Evolutionary conservation across 2,888 invertebrate species (phyloP).

Genomic region (Leptopilina syphax): DNA sequence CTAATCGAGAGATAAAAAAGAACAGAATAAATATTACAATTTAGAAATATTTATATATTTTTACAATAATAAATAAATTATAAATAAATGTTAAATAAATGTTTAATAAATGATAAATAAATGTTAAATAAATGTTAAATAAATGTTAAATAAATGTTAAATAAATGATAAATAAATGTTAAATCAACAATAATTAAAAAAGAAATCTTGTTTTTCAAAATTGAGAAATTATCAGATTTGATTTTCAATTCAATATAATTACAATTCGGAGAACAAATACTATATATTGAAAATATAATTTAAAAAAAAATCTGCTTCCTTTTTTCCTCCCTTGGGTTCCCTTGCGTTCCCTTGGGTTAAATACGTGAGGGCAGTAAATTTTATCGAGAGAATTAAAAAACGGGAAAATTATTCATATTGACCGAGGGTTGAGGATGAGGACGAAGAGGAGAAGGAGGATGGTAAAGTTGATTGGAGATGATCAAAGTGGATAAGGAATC

Average conservation of each 20-base stretch:
- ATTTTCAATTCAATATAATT: too few species aligned
- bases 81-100: too few species aligned
- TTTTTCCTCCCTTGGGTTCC: background rate
- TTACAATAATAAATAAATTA: too few species aligned
- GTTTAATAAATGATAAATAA: too few species aligned
- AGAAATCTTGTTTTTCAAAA: too few species aligned
- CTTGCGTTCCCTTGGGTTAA: background rate
- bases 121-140: too few species aligned
- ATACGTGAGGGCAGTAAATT: conserved; percentile 17
- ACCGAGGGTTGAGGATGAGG: conserved; percentile 54
- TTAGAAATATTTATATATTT: too few species aligned
- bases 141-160: too few species aligned
- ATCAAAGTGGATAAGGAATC: conserved; percentile 63
- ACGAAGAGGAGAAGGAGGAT: conserved; percentile 46
- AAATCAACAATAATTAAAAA: too few species aligned
- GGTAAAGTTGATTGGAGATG: conserved; percentile 67
- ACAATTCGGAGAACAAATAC: background rate
- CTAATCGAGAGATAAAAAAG: too few species aligned
- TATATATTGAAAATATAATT: background rate
- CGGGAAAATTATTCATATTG: conserved; percentile 62
- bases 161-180: too few species aligned
- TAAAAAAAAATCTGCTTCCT: background rate
- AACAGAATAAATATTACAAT: too few species aligned
- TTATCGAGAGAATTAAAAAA: conserved; percentile 14
- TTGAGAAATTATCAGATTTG: background rate